Conservation (phyloP, 2,113 vertebrate genomes). For the Lontra canadensis region DNA sequence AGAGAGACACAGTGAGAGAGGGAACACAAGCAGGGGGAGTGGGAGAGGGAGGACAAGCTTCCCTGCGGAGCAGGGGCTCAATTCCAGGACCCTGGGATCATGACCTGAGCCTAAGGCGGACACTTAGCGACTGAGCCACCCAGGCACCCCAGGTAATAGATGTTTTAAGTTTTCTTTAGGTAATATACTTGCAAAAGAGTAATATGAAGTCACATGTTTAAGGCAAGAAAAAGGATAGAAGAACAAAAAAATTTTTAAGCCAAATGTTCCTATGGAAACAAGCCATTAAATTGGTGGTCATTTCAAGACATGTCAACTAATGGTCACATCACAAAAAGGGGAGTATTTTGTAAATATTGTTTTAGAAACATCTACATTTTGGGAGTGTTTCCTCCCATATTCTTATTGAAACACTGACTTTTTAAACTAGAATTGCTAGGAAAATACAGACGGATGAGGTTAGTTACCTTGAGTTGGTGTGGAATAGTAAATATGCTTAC, state of each 20-base stretch:
- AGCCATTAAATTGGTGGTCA: constrained; percentile 71
- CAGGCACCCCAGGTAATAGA: neutral
- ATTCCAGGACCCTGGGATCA: too few species aligned
- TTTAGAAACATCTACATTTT: neutral
- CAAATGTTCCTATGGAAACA: constrained; percentile 52
- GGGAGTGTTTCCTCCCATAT: neutral
- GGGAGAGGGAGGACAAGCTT: too few species aligned
- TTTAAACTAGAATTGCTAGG: neutral
- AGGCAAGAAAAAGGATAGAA: constrained; percentile 53
- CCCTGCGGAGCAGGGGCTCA: too few species aligned
- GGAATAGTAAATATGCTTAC: constrained; percentile 6
- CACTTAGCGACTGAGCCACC: too few species aligned
- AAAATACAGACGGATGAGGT: neutral
- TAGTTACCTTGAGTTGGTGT: neutral
- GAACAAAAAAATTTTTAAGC: constrained; percentile 60
- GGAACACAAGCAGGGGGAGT: too few species aligned
- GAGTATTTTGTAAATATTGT: neutral
- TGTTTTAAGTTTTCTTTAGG: constrained; percentile 40
- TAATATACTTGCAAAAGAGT: constrained; percentile 54
- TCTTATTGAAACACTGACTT: neutral
- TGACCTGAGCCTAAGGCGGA: too few species aligned
- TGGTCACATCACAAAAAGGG: neutral
- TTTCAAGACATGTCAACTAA: constrained; percentile 58
- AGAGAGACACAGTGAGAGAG: too few species aligned
- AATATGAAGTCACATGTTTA: constrained; percentile 39